Percentiles rank a stretch among this genome's conserved stretches.
Evolutionary conservation across 2,888 invertebrate genomes (phyloP).

Genomic region (Apodemia mormo): DNA sequence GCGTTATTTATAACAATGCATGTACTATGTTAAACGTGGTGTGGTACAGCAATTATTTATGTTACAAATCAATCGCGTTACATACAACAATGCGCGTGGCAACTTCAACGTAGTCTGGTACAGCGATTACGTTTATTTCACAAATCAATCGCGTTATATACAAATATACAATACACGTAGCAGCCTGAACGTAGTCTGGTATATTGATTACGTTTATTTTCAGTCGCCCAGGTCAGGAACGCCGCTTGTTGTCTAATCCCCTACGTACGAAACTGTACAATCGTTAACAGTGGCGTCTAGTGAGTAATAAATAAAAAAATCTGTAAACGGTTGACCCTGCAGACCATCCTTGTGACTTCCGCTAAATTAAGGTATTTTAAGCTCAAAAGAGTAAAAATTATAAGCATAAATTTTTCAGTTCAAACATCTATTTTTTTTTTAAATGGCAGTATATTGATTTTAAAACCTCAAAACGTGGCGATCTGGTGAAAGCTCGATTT

Average conservation of each 20-base stretch:
- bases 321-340: too few species aligned
- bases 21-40: too few species aligned
- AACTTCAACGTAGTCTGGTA: background rate
- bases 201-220: constrained; percentile 37
- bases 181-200: constrained; percentile 24
- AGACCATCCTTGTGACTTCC: too few species aligned
- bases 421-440: too few species aligned
- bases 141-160: constrained; percentile 4
- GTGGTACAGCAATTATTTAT: too few species aligned
- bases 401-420: too few species aligned
- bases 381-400: too few species aligned
- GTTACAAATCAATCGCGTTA: background rate
- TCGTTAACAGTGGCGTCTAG: constrained; percentile 4
- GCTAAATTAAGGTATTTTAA: too few species aligned
- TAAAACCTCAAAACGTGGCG: too few species aligned
- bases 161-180: constrained; percentile 12
- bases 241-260: constrained; percentile 14
- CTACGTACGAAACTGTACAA: background rate
- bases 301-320: background rate
- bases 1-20: too few species aligned
- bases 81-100: background rate
- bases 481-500: too few species aligned
- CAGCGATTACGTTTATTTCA: constrained; percentile 12
- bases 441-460: too few species aligned
- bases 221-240: constrained; percentile 37